Base-by-base conservation (phyloP, 2,113 vertebrate genomes). In the Rhynchopsitta pachyrhyncha region DNA sequence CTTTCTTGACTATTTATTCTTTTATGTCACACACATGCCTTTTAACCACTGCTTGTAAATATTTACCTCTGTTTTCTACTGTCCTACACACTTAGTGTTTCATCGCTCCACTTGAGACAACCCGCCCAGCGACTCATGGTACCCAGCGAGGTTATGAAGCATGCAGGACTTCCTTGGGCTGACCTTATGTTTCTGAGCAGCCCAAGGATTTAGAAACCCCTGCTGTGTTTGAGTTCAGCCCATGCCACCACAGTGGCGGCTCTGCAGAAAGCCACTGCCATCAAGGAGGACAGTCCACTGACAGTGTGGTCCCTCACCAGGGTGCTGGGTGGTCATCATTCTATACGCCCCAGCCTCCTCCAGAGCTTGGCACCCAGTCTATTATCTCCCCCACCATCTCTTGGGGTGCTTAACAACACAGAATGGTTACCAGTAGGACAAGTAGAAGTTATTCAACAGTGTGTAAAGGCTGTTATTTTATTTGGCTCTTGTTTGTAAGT, bases 121-220 rank as follows among this genome's bases (percentile, higher is more conserved):
- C 64, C 71, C 0, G 0, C 17, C 11, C 44, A 25, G 59, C 1
- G 4, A 46, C 2, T 1, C 0, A 1, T 4, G 3, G 60, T n/a
- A 57, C 17, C 8, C 76, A 39, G 17, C 0, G 0, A 50, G 22
- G 19, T 17, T 67, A 16, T 55, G 46, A 67, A 82, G 24, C 23
- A 7, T 6, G 3, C 28, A 29, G 37, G 37, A 28, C 42, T 79
- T 53, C 7, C 28, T 64, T 67, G 59, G 63, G 63, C n/a, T 67
- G 35, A 66, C 53, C 25, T 41, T 9, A n/a, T 5, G 11, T 49
- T 76, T 90, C 59, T 52, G 19, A 73, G 75, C 57, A 80, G 22
- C 47, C 39, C 2, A 4, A 22, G 75, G 41, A 17, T 50, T 75
- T 41, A 64, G 62, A 64, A 82, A 23, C 18, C 17, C n/a, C 50